Evolutionary conservation across 2,888 invertebrate genomes (phyloP).

Genomic region (Tenthredo mesomela): DNA sequence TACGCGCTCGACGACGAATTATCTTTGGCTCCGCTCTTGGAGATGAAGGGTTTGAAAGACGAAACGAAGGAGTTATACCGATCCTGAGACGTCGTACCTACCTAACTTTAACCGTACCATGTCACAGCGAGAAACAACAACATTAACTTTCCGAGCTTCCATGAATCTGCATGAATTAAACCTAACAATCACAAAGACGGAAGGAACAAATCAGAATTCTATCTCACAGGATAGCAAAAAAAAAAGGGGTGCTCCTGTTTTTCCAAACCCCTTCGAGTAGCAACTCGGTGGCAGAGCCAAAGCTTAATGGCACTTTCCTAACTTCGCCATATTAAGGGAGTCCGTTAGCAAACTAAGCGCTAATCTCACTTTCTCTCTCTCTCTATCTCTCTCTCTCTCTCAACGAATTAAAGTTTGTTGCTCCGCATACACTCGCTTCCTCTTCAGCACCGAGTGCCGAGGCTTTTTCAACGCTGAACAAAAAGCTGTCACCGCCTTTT

Average conservation of each 20-base stretch:
- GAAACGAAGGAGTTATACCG: neutral
- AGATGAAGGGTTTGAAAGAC: neutral
- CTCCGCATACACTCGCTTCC: conserved; percentile 20
- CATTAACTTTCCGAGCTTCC: conserved; percentile 31
- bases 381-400: conserved; percentile 8
- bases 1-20: neutral
- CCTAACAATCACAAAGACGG: conserved; percentile 43
- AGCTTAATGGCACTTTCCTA: conserved; percentile 44
- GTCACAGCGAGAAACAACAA: conserved; percentile 35
- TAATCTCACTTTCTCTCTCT: conserved; percentile 36
- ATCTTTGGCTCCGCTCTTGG: neutral
- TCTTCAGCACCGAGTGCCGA: neutral
- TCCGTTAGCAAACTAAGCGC: conserved; percentile 40
- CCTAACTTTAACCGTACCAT: conserved; percentile 3
- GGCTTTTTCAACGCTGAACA: conserved; percentile 2
- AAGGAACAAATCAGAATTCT: conserved; percentile 28
- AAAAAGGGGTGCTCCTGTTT: neutral
- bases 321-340: conserved; percentile 47
- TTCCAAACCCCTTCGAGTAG: conserved; percentile 42
- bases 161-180: conserved; percentile 47
- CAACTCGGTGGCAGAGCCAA: conserved; percentile 18
- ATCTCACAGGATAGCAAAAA: neutral
- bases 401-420: conserved; percentile 44
- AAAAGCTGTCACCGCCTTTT: neutral
- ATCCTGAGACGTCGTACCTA: neutral